These are phyloP conservation scores for Phoenoteleia sp. DNA, from an alignment of 2,888 invertebrate species.

Conservation along the genomic window DNA sequence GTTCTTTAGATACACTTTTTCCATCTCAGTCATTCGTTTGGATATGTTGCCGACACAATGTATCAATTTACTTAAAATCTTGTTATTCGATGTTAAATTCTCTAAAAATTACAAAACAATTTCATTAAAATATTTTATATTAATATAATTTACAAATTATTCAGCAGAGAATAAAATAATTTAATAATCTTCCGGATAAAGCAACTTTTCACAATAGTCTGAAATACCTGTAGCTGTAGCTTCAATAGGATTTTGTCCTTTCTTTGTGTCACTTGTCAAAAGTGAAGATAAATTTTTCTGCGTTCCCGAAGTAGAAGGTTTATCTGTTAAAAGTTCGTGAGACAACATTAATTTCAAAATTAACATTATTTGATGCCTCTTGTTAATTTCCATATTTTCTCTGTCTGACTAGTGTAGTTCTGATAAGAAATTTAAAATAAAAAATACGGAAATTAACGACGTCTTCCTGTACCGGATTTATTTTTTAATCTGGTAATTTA, in stretches of 20 bases:
- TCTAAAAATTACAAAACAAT: not conserved
- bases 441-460: not conserved
- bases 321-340: not conserved
- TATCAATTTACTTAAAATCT: not conserved
- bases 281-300: not conserved
- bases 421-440: not conserved
- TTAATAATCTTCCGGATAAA: not conserved
- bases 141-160: not conserved
- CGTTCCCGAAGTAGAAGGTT: not conserved
- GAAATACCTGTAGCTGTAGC: not conserved
- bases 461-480: not conserved
- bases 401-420: not conserved
- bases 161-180: not conserved
- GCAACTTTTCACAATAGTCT: not conserved
- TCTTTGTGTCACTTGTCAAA: not conserved
- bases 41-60: slow-evolving; percentile 7
- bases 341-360: not conserved
- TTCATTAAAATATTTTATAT: not conserved
- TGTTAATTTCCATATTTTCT: not conserved
- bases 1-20: too few species aligned
- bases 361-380: not conserved
- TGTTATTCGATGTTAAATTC: slow-evolving; percentile 7
- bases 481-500: not conserved
- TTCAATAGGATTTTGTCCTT: slow-evolving; percentile 4
- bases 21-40: not conserved